Conservation (phyloP, 2,797 vertebrate species). For the Cetoscarus ocellatus region DNA sequence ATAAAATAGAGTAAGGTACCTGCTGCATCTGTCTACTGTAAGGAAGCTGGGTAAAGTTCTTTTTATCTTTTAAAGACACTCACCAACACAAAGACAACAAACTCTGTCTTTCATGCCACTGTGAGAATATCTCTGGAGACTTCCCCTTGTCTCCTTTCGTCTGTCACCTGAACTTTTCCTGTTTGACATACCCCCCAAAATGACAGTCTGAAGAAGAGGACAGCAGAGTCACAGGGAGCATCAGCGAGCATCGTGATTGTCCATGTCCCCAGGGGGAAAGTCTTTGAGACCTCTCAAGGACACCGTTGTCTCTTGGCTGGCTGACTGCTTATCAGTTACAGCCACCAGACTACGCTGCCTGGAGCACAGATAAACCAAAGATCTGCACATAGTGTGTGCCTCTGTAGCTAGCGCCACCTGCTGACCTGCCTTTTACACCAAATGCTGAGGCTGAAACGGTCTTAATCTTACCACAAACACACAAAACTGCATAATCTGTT, state of each 20-base stretch:
- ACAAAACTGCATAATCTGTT: conserved; percentile 15
- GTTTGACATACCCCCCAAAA: conserved; percentile 11
- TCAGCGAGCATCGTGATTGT: conserved; percentile 49
- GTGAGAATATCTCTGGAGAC: conserved; percentile 7
- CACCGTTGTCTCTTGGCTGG: conserved; percentile 69
- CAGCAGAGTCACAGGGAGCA: conserved; percentile 32
- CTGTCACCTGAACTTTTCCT: neutral
- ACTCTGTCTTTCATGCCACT: neutral
- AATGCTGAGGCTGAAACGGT: conserved; percentile 13
- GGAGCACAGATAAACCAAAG: conserved; percentile 46
- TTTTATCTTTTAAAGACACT: too few relatives aligned
- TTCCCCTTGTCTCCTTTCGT: conserved; percentile 14
- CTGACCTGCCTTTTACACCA: conserved; percentile 18
- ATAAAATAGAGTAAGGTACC: too few relatives aligned
- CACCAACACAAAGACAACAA: too few relatives aligned
- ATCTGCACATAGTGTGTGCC: conserved; percentile 50
- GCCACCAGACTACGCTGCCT: conserved; percentile 54
- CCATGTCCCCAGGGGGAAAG: conserved; percentile 44
- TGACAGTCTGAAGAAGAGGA: conserved; percentile 32
- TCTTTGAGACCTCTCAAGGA: conserved; percentile 76
- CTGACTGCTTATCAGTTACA: conserved; percentile 78
- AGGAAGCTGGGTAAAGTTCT: too few relatives aligned
- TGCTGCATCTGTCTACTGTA: too few relatives aligned
- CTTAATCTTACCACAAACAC: conserved; percentile 5
- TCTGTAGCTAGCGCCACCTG: conserved; percentile 37